phyloP scores from a whole-genome alignment of 1,140 invertebrate genomes.

The Conus betulinus region DNA sequence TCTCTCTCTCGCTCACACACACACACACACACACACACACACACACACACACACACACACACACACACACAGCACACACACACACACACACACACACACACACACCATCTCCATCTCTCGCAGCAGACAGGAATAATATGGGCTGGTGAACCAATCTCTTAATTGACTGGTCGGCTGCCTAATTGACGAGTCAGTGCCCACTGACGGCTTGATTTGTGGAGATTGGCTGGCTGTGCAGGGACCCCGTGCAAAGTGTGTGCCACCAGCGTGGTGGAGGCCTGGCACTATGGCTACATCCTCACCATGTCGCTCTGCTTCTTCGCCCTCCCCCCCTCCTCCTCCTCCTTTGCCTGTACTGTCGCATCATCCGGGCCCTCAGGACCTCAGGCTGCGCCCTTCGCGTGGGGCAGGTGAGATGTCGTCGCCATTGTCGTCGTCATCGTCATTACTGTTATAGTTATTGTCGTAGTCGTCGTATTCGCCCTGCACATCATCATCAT shows the following conservation, averaged over 20 bases:
- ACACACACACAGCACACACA: too few species aligned
- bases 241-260: conserved; percentile 7
- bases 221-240: not conserved
- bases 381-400: not conserved
- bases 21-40: too few species aligned
- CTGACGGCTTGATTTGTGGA: too few species aligned
- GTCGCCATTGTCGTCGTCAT: not conserved
- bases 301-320: not conserved
- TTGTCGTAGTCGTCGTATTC: not conserved
- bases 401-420: not conserved
- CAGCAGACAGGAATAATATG: too few species aligned
- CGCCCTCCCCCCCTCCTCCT: conserved; percentile 2
- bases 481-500: not conserved
- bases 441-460: not conserved
- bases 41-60: too few species aligned
- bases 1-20: too few species aligned
- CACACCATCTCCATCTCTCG: too few species aligned
- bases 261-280: not conserved
- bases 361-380: not conserved
- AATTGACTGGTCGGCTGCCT: too few species aligned
- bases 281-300: conserved; percentile 18
- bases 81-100: too few species aligned
- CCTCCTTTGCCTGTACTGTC: not conserved
- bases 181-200: too few species aligned
- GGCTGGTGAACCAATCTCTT: too few species aligned